phyloP scores from a whole-genome alignment of 1,140 invertebrate genomes.

The Saxidomus purpurata region DNA sequence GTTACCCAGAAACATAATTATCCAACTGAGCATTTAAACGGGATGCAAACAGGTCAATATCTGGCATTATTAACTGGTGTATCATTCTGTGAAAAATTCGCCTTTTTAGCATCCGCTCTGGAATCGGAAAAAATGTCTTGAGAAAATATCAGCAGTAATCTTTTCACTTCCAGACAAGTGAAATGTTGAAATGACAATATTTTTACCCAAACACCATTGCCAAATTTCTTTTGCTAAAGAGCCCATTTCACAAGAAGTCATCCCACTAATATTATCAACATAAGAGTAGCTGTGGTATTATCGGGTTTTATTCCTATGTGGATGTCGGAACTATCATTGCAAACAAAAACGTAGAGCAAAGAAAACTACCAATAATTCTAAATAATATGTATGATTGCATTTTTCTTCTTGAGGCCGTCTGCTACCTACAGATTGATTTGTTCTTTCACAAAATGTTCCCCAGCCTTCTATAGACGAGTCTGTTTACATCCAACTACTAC shows the following conservation, averaged over 20 bases:
- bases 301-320: no score
- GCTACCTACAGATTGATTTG: background rate
- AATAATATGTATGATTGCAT: no score
- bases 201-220: constrained; percentile 51
- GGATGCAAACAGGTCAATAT: constrained; percentile 61
- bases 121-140: constrained; percentile 24
- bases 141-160: constrained; percentile 37
- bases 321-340: no score
- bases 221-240: constrained; percentile 38
- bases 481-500: background rate
- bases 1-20: constrained; percentile 32
- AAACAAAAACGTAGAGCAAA: no score
- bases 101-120: constrained; percentile 2
- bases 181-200: constrained; percentile 44
- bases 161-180: constrained; percentile 9
- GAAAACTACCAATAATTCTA: no score
- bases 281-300: constrained; percentile 62
- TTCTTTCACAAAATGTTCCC: background rate
- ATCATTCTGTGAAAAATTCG: constrained; percentile 1
- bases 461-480: background rate
- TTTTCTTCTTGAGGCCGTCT: no score
- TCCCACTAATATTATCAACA: constrained; percentile 56
- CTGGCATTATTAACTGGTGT: constrained; percentile 34
- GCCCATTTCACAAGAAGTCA: background rate
- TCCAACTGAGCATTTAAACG: constrained; percentile 52